phyloP scores from a whole-genome alignment of 1,140 invertebrate species.

The Ceratina japonica region DNA sequence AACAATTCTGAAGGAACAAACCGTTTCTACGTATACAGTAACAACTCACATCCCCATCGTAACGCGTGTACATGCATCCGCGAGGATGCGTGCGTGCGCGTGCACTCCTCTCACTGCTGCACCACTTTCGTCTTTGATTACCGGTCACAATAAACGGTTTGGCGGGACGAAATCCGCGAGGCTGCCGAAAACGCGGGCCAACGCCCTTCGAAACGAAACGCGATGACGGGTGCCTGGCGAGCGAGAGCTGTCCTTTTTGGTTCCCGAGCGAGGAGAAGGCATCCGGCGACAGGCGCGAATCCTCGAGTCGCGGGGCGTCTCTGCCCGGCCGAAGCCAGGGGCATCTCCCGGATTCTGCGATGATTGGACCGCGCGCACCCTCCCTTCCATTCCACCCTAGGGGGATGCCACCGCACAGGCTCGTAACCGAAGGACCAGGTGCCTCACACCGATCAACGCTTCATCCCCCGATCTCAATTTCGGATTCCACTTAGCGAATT shows the following conservation, averaged over 20 bases:
- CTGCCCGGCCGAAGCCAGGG: slow-evolving; percentile 73
- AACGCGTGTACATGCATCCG: slow-evolving; percentile 3
- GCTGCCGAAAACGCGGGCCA: slow-evolving; percentile 59
- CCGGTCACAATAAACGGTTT: too few relatives aligned
- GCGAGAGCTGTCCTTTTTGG: slow-evolving; percentile 69
- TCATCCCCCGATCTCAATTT: not conserved
- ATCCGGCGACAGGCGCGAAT: slow-evolving; percentile 67
- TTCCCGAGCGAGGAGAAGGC: slow-evolving; percentile 63
- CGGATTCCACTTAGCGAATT: not conserved
- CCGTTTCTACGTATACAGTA: too few relatives aligned
- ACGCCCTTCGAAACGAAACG: slow-evolving; percentile 72
- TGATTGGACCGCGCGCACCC: slow-evolving; percentile 78
- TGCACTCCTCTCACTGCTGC: slow-evolving; percentile 22
- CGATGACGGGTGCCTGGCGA: slow-evolving; percentile 40
- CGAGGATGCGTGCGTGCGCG: slow-evolving; percentile 8
- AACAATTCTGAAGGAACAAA: too few relatives aligned
- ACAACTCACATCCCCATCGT: slow-evolving; percentile 14
- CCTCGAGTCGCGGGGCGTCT: slow-evolving; percentile 68
- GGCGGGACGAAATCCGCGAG: not conserved
- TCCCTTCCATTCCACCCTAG: slow-evolving; percentile 46
- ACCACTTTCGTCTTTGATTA: not conserved
- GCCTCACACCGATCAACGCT: not conserved
- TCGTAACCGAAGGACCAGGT: slow-evolving; percentile 37
- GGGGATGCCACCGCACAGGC: slow-evolving; percentile 67
- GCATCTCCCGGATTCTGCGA: slow-evolving; percentile 76